A percentile compares a stretch with the other conserved stretches of the same genome.
These are phyloP conservation scores for Promerops cafer DNA, from an alignment of 2,113 vertebrate genomes.

Conservation along the genomic window DNA sequence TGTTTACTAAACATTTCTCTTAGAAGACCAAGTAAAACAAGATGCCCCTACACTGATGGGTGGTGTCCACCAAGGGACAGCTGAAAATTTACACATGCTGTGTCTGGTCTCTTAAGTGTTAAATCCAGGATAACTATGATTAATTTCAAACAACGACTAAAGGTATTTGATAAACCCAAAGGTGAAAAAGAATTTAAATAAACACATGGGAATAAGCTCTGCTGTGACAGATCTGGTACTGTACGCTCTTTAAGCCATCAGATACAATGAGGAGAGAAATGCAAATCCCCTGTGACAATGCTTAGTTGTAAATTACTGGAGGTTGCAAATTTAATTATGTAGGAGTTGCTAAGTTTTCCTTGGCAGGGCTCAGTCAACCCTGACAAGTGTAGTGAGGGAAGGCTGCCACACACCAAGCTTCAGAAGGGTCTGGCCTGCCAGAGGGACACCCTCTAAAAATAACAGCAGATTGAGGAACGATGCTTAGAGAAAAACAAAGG, in stretches of 20 bases:
- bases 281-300: background rate
- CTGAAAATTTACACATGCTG: background rate
- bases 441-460: background rate
- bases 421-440: background rate
- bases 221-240: background rate
- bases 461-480: background rate
- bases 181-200: background rate
- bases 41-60: background rate
- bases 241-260: rapidly evolving
- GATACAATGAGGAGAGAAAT: background rate
- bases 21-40: background rate
- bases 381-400: background rate
- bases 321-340: background rate
- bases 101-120: background rate
- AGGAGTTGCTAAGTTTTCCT: background rate
- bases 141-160: background rate
- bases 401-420: background rate
- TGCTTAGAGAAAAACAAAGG: background rate
- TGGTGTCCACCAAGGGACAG: background rate
- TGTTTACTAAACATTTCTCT: background rate
- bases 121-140: background rate
- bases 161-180: background rate
- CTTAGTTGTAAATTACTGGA: background rate
- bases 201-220: rapidly evolving
- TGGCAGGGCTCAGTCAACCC: background rate